phyloP scores from a whole-genome alignment of 1,140 invertebrate genomes.

The Parapsyche elsis region DNA sequence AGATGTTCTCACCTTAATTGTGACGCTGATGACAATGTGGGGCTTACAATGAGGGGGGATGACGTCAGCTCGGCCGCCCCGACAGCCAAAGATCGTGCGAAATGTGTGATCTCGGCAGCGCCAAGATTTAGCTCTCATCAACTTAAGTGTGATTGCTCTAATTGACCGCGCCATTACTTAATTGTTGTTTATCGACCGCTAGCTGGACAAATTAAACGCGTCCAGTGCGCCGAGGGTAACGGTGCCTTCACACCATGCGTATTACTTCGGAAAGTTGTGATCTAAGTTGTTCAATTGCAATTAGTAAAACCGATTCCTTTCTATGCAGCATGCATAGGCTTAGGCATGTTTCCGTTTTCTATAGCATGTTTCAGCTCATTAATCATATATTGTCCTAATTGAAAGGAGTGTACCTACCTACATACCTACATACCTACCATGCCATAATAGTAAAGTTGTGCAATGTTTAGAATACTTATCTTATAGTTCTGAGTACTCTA shows the following conservation, averaged over 20 bases:
- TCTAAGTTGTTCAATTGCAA: too few species aligned
- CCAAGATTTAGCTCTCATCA: constrained; percentile 56
- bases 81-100: constrained; percentile 55
- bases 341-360: too few species aligned
- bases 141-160: constrained; percentile 56
- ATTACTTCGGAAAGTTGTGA: too few species aligned
- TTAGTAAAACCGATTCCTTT: too few species aligned
- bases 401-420: too few species aligned
- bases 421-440: too few species aligned
- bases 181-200: constrained; percentile 56
- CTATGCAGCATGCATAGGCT: too few species aligned
- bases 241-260: neutral
- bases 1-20: constrained; percentile 54
- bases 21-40: constrained; percentile 17
- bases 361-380: too few species aligned
- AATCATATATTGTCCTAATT: too few species aligned
- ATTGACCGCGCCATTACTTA: constrained; percentile 54
- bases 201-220: constrained; percentile 51
- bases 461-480: too few species aligned
- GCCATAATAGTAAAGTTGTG: too few species aligned
- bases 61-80: constrained; percentile 46
- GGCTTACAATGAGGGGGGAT: neutral
- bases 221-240: constrained; percentile 41
- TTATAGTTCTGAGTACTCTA: too few species aligned
- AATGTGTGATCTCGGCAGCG: constrained; percentile 53